Evolutionary conservation across 2,888 invertebrate species (phyloP).

Genomic region (Capitulum mitella): DNA sequence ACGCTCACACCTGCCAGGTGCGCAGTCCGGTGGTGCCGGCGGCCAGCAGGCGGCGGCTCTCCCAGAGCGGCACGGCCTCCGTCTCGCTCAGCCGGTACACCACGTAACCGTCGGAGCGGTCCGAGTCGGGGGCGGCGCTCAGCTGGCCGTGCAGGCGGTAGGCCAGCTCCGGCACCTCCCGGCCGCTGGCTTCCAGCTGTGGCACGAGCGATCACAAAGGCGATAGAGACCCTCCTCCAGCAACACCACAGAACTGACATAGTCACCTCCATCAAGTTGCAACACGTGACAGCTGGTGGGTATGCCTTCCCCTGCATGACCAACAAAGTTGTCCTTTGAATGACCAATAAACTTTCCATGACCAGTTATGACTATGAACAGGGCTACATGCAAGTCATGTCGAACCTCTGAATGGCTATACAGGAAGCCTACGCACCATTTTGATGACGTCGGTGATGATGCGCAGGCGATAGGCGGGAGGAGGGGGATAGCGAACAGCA

Average conservation of each 20-base stretch:
- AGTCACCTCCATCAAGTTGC: not conserved
- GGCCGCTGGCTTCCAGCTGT: constrained; percentile 4
- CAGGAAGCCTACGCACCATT: not conserved
- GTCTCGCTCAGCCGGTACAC: not conserved
- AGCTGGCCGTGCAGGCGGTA: constrained; percentile 16
- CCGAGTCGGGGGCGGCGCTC: not conserved
- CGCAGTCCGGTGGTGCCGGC: constrained; percentile 13
- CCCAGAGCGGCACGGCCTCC: not conserved
- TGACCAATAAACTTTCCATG: not conserved
- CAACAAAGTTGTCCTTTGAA: not conserved
- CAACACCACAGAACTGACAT: not conserved
- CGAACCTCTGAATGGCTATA: not conserved
- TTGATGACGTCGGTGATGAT: not conserved
- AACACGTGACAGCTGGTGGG: not conserved
- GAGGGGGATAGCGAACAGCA: not conserved
- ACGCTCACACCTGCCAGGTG: not conserved
- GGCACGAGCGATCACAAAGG: not conserved
- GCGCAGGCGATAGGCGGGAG: not conserved
- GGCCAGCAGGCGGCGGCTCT: constrained; percentile 1
- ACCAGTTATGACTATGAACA: no score
- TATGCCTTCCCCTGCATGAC: not conserved
- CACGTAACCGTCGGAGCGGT: constrained; percentile 1
- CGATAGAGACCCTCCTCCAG: not conserved
- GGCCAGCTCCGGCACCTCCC: constrained; percentile 9
- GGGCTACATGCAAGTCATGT: not conserved